Evolutionary conservation across 2,797 vertebrate species (phyloP).

Genomic region (Urophycis tenuis): DNA sequence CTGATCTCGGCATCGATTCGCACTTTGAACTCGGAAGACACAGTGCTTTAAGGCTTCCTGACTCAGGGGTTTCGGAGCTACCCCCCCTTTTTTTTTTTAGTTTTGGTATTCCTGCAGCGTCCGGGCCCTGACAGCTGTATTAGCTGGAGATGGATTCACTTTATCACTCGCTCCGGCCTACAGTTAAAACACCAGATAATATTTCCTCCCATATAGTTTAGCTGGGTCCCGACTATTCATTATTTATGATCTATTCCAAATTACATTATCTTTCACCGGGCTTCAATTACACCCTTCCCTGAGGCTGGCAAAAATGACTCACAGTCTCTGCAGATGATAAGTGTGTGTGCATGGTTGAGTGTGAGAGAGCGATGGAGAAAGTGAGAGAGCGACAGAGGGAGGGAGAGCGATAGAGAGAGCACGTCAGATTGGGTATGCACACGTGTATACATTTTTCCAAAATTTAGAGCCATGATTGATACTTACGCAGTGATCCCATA

Average conservation of each 20-base stretch:
- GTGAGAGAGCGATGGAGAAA: background rate
- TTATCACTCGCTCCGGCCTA: constrained; percentile 61
- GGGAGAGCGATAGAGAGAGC: too few relatives aligned
- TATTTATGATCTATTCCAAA: constrained; percentile 74
- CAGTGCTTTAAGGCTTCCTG: constrained; percentile 22
- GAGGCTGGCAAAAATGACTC: constrained; percentile 60
- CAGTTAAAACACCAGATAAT: constrained; percentile 71
- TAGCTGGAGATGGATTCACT: constrained; percentile 61
- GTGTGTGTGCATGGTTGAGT: constrained; percentile 14
- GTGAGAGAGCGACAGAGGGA: too few relatives aligned
- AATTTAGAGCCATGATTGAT: too few relatives aligned
- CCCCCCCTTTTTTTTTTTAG: constrained; percentile 14
- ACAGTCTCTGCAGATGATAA: constrained; percentile 40
- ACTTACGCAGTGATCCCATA: too few relatives aligned
- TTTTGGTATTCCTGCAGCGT: background rate
- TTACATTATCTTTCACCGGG: constrained; percentile 71
- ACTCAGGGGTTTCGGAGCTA: constrained; percentile 27
- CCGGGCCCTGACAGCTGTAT: constrained; percentile 55
- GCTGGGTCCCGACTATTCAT: constrained; percentile 64
- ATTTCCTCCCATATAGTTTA: constrained; percentile 70
- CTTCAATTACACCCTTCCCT: constrained; percentile 68
- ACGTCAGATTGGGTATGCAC: too few relatives aligned
- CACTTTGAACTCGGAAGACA: background rate
- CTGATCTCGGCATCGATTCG: too few relatives aligned
- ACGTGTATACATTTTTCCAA: too few relatives aligned